Percentiles rank a stretch among this genome's conserved stretches.
Evolutionary conservation across 2,113 vertebrate genomes (phyloP).

Genomic region (Nyctibius bracteatus): DNA sequence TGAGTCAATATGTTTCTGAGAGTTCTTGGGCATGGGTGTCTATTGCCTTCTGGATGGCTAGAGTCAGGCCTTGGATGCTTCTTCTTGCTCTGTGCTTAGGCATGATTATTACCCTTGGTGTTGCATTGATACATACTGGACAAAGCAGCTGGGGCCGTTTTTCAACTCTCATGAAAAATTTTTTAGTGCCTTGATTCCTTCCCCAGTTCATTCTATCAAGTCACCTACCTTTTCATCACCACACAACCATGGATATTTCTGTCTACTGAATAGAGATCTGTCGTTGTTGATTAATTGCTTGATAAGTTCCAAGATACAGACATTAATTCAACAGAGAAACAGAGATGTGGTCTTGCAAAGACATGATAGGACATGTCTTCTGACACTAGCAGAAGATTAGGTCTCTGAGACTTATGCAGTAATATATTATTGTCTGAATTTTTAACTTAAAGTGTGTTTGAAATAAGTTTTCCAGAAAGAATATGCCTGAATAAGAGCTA

Average conservation of each 20-base stretch:
- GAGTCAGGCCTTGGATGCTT: background rate
- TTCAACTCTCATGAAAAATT: background rate
- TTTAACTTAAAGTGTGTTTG: background rate
- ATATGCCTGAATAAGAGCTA: background rate
- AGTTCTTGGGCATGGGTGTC: background rate
- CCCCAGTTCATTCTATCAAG: background rate
- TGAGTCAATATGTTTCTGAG: background rate
- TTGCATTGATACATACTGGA: background rate
- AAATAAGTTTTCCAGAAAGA: background rate
- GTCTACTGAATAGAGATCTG: background rate
- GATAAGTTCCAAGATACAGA: background rate
- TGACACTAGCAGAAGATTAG: background rate
- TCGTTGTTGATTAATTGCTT: background rate
- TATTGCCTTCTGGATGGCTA: background rate
- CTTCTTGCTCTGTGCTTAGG: background rate
- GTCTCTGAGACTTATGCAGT: background rate
- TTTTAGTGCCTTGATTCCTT: background rate
- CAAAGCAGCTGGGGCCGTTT: background rate
- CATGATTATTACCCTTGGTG: background rate
- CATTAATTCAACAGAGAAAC: background rate
- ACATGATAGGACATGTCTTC: background rate
- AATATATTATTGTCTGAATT: background rate
- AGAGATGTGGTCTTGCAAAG: background rate
- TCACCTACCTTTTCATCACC: background rate
- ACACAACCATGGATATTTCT: background rate